Evolutionary conservation across 2,797 vertebrate genomes (phyloP), one percentile per base, ranked within the genome.

Genomic region (Nasua narica): DNA sequence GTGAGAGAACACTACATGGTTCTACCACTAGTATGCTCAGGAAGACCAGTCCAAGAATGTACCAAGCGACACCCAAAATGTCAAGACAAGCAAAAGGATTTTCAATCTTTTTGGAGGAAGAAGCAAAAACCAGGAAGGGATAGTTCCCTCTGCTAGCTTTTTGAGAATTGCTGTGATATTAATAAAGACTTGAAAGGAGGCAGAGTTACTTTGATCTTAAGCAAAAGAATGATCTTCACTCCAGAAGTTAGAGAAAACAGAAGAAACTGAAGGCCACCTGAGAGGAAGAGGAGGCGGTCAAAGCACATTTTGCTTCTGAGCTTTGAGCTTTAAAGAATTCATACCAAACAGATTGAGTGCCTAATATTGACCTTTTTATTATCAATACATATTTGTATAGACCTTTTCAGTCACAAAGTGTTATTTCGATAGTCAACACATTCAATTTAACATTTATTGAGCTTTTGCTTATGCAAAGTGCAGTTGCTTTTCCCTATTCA

Each of bases 381-480:
- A 67, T 83, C 81, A 90, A 62, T 77, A 37, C 12, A 48, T 88
- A 40, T 82, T 94, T 93, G 69, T 43, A 67, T 50, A 86, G 13
- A 65, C n/a, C 21, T 93, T 69, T 67, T 95, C 74, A 77, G 52
- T 81, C 84, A 77, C 35, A 74, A 62, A 76, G 37, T 14, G 2
- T 76, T 86, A 48, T 97, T 95, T 87, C 27, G 79, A 50, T 50
- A 79, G 62, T 87, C 35, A 91, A 89, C 7, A 69, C 50, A 76
- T 85, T 72, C 19, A 89, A 69, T 81, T 69, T 92, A 90, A 79
- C 32, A 76, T 93, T 92, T 90, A 94, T 72, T 90, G 50, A 95
- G 19, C 6, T 85, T 92, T 95, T 92, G 70, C 48, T 96, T 81
- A 76, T 56, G 70, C 67, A 81, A 84, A 69, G 15, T 37, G 46